These are phyloP conservation scores for Callorhinus ursinus DNA, from an alignment of 2,113 vertebrate species.

Conservation along the genomic window DNA sequence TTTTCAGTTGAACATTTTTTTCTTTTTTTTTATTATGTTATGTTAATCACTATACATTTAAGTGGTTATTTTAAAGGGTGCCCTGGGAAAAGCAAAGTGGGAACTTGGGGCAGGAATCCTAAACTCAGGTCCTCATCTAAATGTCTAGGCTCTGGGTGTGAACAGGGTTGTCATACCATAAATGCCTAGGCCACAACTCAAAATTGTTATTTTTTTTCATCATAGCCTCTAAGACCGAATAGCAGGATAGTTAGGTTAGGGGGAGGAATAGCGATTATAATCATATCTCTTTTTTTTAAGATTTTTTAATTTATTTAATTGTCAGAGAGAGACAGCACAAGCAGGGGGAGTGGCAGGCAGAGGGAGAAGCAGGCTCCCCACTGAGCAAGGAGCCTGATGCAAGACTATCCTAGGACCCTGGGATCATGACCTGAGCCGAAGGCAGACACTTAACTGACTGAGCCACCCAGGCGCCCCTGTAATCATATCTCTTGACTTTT, in stretches of 20 bases:
- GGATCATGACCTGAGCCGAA: no score
- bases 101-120: not conserved
- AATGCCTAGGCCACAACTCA: not conserved
- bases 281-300: not conserved
- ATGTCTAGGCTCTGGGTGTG: not conserved
- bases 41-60: not conserved
- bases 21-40: no score
- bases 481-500: not conserved
- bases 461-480: not conserved
- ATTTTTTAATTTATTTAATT: no score
- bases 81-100: not conserved
- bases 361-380: no score
- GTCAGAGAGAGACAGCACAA: no score
- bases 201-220: not conserved
- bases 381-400: no score
- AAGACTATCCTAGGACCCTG: no score
- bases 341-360: no score
- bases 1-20: no score
- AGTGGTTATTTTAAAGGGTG: not conserved
- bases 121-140: not conserved
- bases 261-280: not conserved
- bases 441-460: no score
- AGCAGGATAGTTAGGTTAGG: not conserved
- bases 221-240: not conserved
- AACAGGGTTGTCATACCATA: not conserved